Evolutionary conservation across 2,797 vertebrate species (phyloP).

Genomic region (Peromyscus attwateri): DNA sequence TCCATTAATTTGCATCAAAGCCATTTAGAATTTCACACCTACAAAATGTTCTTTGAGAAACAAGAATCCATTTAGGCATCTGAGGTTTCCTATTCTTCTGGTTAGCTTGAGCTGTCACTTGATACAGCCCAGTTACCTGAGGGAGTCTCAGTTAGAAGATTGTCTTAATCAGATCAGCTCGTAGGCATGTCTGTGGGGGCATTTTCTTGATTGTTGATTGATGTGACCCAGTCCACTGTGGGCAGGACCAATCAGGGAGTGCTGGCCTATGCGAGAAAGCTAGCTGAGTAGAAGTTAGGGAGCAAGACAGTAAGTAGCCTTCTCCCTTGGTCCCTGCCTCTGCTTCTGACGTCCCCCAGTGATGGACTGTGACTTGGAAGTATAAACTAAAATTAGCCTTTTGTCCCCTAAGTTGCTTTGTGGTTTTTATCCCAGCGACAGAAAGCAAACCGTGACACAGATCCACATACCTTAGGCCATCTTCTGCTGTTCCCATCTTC

Average conservation of each 20-base stretch:
- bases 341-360: background rate
- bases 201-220: background rate
- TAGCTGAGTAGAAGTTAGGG: background rate
- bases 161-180: background rate
- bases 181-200: background rate
- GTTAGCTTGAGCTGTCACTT: background rate
- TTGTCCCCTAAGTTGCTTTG: background rate
- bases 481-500: background rate
- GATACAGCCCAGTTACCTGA: background rate
- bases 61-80: background rate
- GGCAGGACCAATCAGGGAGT: background rate
- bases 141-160: background rate
- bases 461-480: background rate
- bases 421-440: background rate
- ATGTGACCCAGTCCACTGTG: background rate
- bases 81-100: background rate
- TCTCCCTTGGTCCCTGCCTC: background rate
- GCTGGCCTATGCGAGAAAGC: background rate
- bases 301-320: background rate
- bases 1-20: constrained; percentile 26
- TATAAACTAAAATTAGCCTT: background rate
- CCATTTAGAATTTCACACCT: background rate
- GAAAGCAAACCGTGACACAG: background rate
- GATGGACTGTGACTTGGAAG: background rate
- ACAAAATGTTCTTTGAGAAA: constrained; percentile 35